These are phyloP conservation scores for Clarias batrachus DNA, from an alignment of 2,113 vertebrate genomes.

Conservation along the genomic window DNA sequence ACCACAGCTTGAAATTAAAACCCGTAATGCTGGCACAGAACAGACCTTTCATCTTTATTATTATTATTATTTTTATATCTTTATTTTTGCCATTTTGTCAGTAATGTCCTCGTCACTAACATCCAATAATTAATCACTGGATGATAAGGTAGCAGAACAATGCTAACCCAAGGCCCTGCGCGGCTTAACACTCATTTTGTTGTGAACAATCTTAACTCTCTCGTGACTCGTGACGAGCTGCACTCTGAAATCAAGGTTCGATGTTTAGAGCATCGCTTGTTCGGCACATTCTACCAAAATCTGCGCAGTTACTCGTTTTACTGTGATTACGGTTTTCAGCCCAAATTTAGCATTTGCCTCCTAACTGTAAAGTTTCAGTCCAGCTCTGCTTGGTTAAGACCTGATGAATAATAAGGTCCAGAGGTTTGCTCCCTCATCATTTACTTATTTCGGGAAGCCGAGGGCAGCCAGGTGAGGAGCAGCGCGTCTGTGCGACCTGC, in stretches of 20 bases:
- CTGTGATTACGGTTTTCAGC: background rate
- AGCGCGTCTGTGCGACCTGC: constrained; percentile 31
- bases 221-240: background rate
- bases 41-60: background rate
- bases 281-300: background rate
- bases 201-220: background rate
- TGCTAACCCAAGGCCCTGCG: background rate
- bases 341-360: background rate
- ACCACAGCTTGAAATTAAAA: background rate
- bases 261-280: background rate
- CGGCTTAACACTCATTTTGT: background rate
- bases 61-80: too few species aligned
- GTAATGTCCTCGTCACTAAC: background rate
- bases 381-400: background rate
- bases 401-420: constrained; percentile 8
- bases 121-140: background rate
- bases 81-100: background rate
- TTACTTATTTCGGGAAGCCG: constrained; percentile 37
- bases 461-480: constrained; percentile 18
- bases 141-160: background rate
- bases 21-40: background rate
- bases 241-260: background rate
- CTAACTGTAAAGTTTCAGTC: background rate
- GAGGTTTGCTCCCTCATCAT: constrained; percentile 30
- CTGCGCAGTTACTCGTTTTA: background rate